Evolutionary conservation across 2,888 invertebrate species (phyloP).

Genomic region (Celastrina argiolus): DNA sequence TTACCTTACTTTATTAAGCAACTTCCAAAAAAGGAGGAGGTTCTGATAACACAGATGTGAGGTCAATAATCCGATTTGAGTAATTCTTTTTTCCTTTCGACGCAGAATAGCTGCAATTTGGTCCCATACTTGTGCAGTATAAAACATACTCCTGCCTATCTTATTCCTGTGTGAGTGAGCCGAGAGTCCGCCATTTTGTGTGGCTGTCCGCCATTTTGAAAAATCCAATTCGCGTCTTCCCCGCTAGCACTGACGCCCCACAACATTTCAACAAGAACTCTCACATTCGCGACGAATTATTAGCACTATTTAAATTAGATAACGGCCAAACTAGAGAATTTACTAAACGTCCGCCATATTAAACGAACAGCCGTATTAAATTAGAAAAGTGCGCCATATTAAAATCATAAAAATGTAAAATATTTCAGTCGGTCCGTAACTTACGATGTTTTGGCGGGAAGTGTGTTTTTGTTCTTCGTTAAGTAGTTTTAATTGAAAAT

Average conservation of each 20-base stretch:
- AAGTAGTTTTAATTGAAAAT: constrained; percentile 1
- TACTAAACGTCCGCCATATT: not conserved
- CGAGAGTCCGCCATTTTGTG: too few species aligned
- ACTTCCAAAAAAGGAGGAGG: too few species aligned
- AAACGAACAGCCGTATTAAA: not conserved
- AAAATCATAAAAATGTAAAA: constrained; percentile 16
- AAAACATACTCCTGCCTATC: too few species aligned
- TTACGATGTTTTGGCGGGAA: constrained; percentile 16
- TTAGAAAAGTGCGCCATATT: constrained; percentile 1
- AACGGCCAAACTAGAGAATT: constrained; percentile 43
- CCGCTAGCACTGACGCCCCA: constrained; percentile 31
- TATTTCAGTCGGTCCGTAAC: constrained; percentile 9
- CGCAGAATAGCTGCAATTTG: too few species aligned
- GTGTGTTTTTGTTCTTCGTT: not conserved
- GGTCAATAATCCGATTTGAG: too few species aligned
- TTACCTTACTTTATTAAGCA: too few species aligned
- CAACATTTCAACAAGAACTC: constrained; percentile 33
- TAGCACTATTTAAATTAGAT: constrained; percentile 60
- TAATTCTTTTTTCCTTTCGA: too few species aligned
- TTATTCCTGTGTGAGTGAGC: too few species aligned
- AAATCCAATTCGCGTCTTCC: not conserved
- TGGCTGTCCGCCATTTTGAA: not conserved
- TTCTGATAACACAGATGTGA: too few species aligned
- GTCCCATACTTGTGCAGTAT: too few species aligned
- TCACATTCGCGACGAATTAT: constrained; percentile 53